These are phyloP conservation scores for Drosophila diplacantha DNA, from an alignment of 2,888 invertebrate genomes.

Conservation along the genomic window DNA sequence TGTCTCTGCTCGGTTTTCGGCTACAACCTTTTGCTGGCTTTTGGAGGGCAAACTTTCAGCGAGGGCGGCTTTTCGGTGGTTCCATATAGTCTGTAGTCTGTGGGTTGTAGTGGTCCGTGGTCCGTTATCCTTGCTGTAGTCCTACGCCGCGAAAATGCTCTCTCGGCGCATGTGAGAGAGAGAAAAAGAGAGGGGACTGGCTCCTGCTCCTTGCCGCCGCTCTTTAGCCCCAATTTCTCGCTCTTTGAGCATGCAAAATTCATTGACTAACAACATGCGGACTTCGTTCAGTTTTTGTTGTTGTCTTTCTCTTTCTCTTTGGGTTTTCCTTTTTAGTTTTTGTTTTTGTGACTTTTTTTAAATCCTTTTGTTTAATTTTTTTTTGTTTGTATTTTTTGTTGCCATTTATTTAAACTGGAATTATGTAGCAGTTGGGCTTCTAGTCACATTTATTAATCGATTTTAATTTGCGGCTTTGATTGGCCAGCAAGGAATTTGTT, in stretches of 20 bases:
- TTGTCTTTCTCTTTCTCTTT: slow-evolving; percentile 5
- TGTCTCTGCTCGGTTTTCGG: slow-evolving; percentile 18
- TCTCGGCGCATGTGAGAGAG: slow-evolving; percentile 25
- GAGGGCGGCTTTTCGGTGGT: slow-evolving; percentile 19
- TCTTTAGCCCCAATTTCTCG: slow-evolving; percentile 13
- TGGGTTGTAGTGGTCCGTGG: slow-evolving; percentile 6
- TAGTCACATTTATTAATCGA: slow-evolving; percentile 12
- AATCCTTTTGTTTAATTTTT: background rate
- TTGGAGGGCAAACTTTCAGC: slow-evolving; percentile 69
- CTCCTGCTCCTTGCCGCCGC: slow-evolving; percentile 2
- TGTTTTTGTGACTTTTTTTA: slow-evolving; percentile 1
- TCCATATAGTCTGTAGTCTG: slow-evolving; percentile 26
- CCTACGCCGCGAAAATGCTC: slow-evolving; percentile 5
- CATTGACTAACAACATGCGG: slow-evolving; percentile 69
- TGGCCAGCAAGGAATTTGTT: slow-evolving; percentile 5
- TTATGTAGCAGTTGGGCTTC: background rate
- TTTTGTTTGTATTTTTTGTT: background rate
- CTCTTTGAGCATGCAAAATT: slow-evolving; percentile 59
- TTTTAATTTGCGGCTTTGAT: slow-evolving; percentile 1
- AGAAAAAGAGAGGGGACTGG: background rate
- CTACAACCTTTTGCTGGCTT: slow-evolving; percentile 66
- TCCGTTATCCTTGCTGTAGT: slow-evolving; percentile 15
- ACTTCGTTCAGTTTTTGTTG: slow-evolving; percentile 49
- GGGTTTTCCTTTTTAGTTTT: slow-evolving; percentile 13
- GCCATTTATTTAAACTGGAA: background rate